These are phyloP conservation scores for Eudemis profundana DNA, from an alignment of 2,888 invertebrate species.

Conservation along the genomic window DNA sequence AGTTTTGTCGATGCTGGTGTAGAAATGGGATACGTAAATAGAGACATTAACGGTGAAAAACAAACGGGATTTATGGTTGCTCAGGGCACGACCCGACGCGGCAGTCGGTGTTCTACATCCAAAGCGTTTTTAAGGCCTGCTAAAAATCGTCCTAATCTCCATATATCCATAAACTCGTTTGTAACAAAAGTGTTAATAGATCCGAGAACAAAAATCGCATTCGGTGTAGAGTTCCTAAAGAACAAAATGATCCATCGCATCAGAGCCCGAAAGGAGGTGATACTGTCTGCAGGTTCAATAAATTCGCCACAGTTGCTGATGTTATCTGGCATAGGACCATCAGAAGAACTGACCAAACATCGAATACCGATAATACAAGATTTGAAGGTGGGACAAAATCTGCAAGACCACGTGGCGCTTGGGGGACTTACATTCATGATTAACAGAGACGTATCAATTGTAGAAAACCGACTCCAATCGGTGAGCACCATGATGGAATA, in stretches of 20 bases:
- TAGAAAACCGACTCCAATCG: constrained; percentile 91
- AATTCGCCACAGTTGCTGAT: constrained; percentile 97
- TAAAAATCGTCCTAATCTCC: constrained; percentile 91
- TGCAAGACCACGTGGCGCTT: constrained; percentile 95
- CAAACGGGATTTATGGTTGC: constrained; percentile 96
- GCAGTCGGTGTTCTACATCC: constrained; percentile 94
- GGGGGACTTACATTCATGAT: constrained; percentile 94
- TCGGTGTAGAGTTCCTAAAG: constrained; percentile 92
- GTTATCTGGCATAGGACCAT: constrained; percentile 95
- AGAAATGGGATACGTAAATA: constrained; percentile 93
- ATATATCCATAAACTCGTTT: constrained; percentile 93
- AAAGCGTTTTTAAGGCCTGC: constrained; percentile 95
- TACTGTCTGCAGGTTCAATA: constrained; percentile 95
- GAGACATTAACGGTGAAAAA: constrained; percentile 94
- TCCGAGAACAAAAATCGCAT: constrained; percentile 90
- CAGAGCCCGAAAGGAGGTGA: constrained; percentile 93
- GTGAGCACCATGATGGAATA: constrained; percentile 93
- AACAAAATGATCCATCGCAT: constrained; percentile 90
- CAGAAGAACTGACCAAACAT: constrained; percentile 88
- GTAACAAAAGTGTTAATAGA: constrained; percentile 91
- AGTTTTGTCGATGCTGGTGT: constrained; percentile 93
- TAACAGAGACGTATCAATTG: constrained; percentile 91
- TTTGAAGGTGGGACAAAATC: constrained; percentile 92
- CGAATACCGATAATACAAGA: constrained; percentile 93
- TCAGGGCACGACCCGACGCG: constrained; percentile 91